phyloP scores from a whole-genome alignment of 2,113 vertebrate species.

The Ceuthmochares aereus region DNA sequence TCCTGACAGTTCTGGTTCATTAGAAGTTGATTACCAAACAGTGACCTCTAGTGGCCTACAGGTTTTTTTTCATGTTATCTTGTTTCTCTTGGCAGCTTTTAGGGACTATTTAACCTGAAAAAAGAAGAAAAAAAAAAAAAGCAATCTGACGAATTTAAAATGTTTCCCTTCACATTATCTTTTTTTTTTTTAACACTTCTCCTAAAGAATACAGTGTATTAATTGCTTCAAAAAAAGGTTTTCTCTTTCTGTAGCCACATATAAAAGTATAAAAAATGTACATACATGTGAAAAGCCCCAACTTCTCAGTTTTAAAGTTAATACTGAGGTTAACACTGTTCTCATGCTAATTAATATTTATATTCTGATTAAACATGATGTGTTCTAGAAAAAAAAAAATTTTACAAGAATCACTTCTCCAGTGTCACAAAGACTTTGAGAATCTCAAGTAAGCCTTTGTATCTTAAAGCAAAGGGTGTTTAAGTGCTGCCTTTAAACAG shows the following conservation, averaged over 20 bases:
- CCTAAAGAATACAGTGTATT: neutral
- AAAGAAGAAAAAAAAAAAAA: neutral
- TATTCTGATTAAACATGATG: neutral
- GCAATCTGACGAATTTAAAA: slow-evolving; percentile 6
- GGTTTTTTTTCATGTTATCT: slow-evolving; percentile 27
- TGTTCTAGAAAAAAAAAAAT: neutral
- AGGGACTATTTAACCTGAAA: neutral
- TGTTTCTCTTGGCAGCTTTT: neutral
- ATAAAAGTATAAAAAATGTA: neutral
- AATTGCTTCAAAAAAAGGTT: neutral
- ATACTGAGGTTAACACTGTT: neutral
- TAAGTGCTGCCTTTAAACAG: neutral
- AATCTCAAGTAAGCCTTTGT: neutral
- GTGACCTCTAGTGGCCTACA: slow-evolving; percentile 89
- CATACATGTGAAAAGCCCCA: accelerated
- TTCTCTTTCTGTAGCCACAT: neutral
- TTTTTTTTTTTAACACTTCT: neutral
- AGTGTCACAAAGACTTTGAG: neutral
- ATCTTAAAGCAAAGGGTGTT: neutral
- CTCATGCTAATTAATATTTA: neutral
- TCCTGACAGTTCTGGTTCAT: slow-evolving; percentile 90
- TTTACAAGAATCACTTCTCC: neutral
- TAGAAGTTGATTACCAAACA: slow-evolving; percentile 91
- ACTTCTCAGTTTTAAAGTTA: neutral
- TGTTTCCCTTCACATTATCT: neutral